These are phyloP conservation scores for Marronus borbonicus DNA, from an alignment of 2,888 invertebrate genomes.

Conservation along the genomic window DNA sequence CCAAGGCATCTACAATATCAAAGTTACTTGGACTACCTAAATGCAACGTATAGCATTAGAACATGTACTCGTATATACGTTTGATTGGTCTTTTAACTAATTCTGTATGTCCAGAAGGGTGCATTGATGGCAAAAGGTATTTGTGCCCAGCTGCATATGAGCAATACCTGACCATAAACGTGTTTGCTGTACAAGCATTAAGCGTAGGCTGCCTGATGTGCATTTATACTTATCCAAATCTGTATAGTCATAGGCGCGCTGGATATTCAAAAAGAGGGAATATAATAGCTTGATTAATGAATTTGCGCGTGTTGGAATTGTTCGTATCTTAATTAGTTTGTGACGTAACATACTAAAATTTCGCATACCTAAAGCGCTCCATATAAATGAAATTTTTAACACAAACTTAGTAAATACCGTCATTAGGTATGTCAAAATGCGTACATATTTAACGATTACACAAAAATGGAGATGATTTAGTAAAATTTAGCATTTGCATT, in stretches of 20 bases:
- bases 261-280: not conserved
- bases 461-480: too few species aligned
- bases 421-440: not conserved
- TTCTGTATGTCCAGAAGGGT: too few species aligned
- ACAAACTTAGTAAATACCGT: not conserved
- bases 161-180: too few species aligned
- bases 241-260: not conserved
- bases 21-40: too few species aligned
- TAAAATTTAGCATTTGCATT: too few species aligned
- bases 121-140: not conserved
- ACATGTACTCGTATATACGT: not conserved
- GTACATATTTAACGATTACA: not conserved
- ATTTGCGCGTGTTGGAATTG: slow-evolving; percentile 19
- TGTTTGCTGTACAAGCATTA: too few species aligned
- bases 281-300: slow-evolving; percentile 33
- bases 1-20: too few species aligned
- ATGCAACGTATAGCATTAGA: not conserved
- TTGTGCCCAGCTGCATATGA: too few species aligned
- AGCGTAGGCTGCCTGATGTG: too few species aligned
- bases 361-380: slow-evolving; percentile 2
- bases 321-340: slow-evolving; percentile 25
- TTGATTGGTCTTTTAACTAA: not conserved
- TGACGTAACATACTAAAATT: slow-evolving; percentile 22
- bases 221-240: too few species aligned
- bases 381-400: not conserved